Conservation (phyloP, 2,888 invertebrate genomes). For the Halictus quadricinctus region DNA sequence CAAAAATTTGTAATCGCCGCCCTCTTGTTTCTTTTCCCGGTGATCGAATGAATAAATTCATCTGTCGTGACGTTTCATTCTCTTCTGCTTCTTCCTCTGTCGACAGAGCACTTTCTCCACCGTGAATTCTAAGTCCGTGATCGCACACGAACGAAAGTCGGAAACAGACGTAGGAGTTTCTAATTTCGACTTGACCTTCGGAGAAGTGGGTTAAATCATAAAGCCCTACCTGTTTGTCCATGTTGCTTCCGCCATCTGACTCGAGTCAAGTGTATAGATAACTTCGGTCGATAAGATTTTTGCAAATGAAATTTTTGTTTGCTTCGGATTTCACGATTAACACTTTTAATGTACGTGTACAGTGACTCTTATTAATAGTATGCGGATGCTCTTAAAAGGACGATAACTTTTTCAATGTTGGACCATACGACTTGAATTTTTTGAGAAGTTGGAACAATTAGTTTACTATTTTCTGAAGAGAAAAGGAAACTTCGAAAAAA, state of each 20-base stretch:
- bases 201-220: constrained; percentile 69
- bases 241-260: constrained; percentile 52
- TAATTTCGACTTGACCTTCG: constrained; percentile 73
- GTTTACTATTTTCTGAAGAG: too few species aligned
- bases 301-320: background rate
- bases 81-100: constrained; percentile 20
- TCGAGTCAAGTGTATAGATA: background rate
- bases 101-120: constrained; percentile 64
- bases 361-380: too few species aligned
- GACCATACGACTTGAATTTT: too few species aligned
- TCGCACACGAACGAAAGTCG: constrained; percentile 71
- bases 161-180: constrained; percentile 73
- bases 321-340: background rate
- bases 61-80: constrained; percentile 17
- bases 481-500: too few species aligned
- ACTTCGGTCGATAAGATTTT: background rate
- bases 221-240: constrained; percentile 39
- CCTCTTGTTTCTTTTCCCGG: background rate
- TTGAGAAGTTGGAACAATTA: too few species aligned
- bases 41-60: constrained; percentile 30
- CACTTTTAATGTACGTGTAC: too few species aligned
- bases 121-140: constrained; percentile 59
- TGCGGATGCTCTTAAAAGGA: too few species aligned
- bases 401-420: too few species aligned
- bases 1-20: constrained; percentile 36